Evolutionary conservation across 2,113 vertebrate species (phyloP).

Genomic region (Lontra canadensis): DNA sequence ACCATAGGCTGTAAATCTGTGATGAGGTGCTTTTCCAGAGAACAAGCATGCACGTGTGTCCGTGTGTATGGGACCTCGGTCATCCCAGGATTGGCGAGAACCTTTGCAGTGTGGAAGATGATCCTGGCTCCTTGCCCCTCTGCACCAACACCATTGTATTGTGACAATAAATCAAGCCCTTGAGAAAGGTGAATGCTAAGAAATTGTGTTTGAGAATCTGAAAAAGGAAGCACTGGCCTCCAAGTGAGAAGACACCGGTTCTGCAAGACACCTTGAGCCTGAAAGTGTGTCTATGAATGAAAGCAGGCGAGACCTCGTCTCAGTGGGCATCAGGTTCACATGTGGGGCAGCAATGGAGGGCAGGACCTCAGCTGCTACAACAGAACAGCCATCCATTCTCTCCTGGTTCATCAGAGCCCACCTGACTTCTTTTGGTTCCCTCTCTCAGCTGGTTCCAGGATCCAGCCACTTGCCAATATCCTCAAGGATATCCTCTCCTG

Average conservation of each 20-base stretch:
- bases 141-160: background rate
- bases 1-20: background rate
- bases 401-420: background rate
- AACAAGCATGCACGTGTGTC: background rate
- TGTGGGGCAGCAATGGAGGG: background rate
- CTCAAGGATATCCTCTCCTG: background rate
- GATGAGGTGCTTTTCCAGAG: background rate
- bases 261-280: background rate
- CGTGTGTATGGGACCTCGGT: background rate
- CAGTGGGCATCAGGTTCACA: background rate
- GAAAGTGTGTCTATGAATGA: background rate
- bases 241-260: background rate
- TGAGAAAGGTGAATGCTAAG: background rate
- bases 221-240: background rate
- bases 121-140: background rate
- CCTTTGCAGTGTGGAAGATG: background rate
- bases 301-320: background rate
- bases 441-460: background rate
- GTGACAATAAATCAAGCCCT: background rate
- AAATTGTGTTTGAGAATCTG: background rate
- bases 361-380: background rate
- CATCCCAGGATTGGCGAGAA: background rate
- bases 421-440: background rate
- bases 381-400: background rate
- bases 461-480: background rate